Evolutionary conservation across 2,888 invertebrate species (phyloP), one percentile per base, ranked within the genome.

Genomic region (Lysandra bellargus): DNA sequence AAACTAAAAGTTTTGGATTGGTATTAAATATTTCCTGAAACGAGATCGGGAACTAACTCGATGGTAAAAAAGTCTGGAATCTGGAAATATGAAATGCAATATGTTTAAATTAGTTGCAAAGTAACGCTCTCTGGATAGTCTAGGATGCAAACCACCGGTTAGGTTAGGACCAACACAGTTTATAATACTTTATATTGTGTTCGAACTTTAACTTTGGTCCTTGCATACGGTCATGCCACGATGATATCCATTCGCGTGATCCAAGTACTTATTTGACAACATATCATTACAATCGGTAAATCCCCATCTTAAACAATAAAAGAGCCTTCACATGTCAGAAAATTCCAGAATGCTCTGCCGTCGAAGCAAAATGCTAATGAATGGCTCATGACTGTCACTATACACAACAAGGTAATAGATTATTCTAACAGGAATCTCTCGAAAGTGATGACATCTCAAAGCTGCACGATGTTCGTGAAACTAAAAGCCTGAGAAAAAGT

Each of bases 401-500:
- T 57, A 57, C 57, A 57, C 17, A 44, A 40, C 23, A 12, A 64
- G 12, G 12, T 75, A 53, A 53, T 53, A 30, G 75, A 75, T 75
- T 73, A 73, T 74, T 53, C n/a, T 49, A 49, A 53, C 75, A 12
- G 75, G 75, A 75, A 40, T 75, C 75, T 49, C 30, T 75, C 12
- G 53, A 17, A 75, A 75, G 53, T 53, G 75, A 75, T 75, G 75
- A 75, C 75, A 75, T 75, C 75, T 33, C 75, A 75, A 75, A 49
- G 75, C 49, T 49, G 75, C 75, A 75, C 75, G 75, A 75, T 75
- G 53, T 75, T 75, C 75, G 75, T 75, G 75, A 75, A 75, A 49
- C 44, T 49, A n/a, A 75, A 23, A 75, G 75, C 75, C 75, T 75
- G 75, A 49, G 75, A 75, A 75, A 75, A 49, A 53, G 49, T 33